Base-by-base conservation (phyloP, 2,113 vertebrate genomes). In the Campylomormyrus tamandua region DNA sequence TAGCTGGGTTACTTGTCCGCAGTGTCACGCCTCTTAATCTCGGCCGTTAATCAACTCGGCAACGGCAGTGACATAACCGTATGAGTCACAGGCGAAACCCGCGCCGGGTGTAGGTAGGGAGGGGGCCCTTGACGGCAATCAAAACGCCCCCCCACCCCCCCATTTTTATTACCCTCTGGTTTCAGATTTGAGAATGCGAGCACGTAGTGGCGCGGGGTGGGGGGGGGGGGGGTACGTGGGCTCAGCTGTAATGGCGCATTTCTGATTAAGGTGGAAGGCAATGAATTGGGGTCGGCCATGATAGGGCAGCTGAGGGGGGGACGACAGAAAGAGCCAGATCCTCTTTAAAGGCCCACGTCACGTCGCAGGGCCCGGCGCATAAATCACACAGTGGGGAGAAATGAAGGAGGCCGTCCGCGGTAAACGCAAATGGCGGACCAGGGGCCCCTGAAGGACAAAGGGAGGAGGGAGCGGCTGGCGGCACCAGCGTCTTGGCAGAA, bases 21-120 rank as follows among this genome's bases (percentile, higher is more conserved):
- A 92, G 90, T 45, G 90, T 89, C 87, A 87, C 90, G 90, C 91
- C 91, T 90, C 90, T 87, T 94, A 92, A 94, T 94, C 94, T 92
- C 88, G 70, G 90, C 91, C 84, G 94, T 95, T 94, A 93, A 94
- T 96, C 94, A 94, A 90, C 89, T 84, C 88, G 87, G 91, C 91
- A 31, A 87, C 83, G 83, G 91, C 86, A 52, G 89, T 89, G 91
- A 91, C 92, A 92, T 91, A 90, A 93, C 91, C 2, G 86, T 92
- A 93, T 94, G 92, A 93, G 83, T 95, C 93, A 89, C n/a, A 88
- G 91, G 89, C 87, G 62, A 91, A 90, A 90, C 87, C 88, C 53
- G 66, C 94, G 94, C 94, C 92, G 91, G 93, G 94, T 94, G 92
- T 91, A 87, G n/a, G 90, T 89, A 91, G 91, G 62, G 11, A 93